A percentile compares a stretch with the other conserved stretches of the same genome.
Evolutionary conservation across 2,797 vertebrate genomes (phyloP).

Genomic region (Sparidentex hasta): DNA sequence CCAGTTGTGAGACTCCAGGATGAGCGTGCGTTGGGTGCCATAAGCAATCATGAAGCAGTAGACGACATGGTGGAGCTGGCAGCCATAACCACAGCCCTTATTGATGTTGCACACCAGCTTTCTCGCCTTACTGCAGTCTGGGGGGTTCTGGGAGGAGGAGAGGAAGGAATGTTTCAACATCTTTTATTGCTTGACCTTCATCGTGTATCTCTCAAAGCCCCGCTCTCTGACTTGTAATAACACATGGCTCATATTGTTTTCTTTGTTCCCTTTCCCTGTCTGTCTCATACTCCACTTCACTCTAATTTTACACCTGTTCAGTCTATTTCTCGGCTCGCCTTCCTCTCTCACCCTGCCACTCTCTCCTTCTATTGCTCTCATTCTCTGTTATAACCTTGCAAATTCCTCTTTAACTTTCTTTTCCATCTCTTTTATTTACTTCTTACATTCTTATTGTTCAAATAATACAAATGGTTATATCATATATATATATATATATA

Average conservation of each 20-base stretch:
- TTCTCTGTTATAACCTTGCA: neutral
- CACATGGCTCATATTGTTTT: constrained; percentile 66
- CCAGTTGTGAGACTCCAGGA: constrained; percentile 98
- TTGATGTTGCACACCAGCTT: constrained; percentile 99
- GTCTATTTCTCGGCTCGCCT: constrained; percentile 20
- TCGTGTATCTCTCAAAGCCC: constrained; percentile 56
- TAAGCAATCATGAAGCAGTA: constrained; percentile 99
- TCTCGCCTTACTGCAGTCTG: constrained; percentile 96
- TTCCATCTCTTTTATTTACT: neutral
- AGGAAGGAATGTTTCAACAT: constrained; percentile 52
- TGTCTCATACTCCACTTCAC: constrained; percentile 15
- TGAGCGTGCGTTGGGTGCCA: constrained; percentile 95
- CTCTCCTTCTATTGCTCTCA: neutral
- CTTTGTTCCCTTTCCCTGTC: constrained; percentile 36
- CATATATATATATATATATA: too few species aligned
- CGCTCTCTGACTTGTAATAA: constrained; percentile 71
- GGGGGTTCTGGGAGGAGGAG: constrained; percentile 89
- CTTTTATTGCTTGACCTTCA: constrained; percentile 73
- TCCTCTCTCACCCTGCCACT: neutral
- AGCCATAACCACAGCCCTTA: constrained; percentile 98
- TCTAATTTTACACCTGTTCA: constrained; percentile 40
- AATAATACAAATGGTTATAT: neutral
- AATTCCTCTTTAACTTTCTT: neutral
- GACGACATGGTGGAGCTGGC: constrained; percentile 98
- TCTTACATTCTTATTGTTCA: neutral